A percentile compares a stretch with the other conserved stretches of the same genome.
Evolutionary conservation across 2,797 vertebrate species (phyloP).

Genomic region (Dromococcyx pavoninus): DNA sequence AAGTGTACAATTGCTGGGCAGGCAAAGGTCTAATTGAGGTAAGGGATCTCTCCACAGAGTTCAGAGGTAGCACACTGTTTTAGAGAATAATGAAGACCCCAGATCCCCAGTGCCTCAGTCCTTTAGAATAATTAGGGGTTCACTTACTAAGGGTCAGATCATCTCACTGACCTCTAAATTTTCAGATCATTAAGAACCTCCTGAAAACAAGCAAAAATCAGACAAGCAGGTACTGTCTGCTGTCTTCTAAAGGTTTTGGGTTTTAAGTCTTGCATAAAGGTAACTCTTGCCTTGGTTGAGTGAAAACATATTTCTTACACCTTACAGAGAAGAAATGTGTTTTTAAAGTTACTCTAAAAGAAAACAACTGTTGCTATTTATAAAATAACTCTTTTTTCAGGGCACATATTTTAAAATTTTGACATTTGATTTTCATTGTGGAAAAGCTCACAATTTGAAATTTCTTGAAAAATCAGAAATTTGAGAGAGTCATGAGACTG

Average conservation of each 20-base stretch:
- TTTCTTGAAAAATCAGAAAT: not conserved
- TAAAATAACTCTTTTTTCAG: not conserved
- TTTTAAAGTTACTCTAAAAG: not conserved
- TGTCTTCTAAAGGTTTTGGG: not conserved
- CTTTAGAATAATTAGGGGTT: conserved; percentile 47
- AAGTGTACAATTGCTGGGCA: not conserved
- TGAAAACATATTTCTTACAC: not conserved
- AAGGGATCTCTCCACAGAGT: conserved; percentile 61
- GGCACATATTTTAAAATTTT: not conserved
- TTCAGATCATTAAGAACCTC: conserved; percentile 43
- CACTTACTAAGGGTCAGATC: conserved; percentile 46
- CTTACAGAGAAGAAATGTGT: not conserved
- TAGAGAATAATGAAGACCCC: conserved; percentile 22
- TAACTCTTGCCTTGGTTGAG: not conserved
- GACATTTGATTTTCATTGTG: not conserved
- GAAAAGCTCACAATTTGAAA: not conserved
- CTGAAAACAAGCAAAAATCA: not conserved
- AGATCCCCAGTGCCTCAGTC: not conserved
- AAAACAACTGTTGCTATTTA: not conserved
- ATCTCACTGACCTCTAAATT: conserved; percentile 27
- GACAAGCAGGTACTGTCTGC: not conserved
- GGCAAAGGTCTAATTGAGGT: conserved; percentile 32
- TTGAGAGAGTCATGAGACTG: accelerated
- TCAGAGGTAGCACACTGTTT: not conserved
- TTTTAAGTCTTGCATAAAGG: not conserved